phyloP scores from a whole-genome alignment of 2,888 invertebrate species.

The Galeopsomyia nigrocyanea region DNA sequence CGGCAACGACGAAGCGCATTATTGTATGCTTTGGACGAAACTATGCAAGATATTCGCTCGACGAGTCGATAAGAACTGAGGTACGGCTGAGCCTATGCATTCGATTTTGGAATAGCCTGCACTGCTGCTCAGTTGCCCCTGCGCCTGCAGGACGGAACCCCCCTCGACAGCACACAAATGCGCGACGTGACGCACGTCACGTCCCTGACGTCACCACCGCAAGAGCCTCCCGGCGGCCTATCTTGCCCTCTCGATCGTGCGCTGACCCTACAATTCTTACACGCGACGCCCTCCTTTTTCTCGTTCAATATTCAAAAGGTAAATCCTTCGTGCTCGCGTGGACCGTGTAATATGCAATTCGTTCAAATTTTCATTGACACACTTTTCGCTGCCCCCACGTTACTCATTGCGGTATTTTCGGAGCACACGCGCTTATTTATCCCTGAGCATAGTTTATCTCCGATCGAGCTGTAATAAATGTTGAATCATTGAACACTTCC shows the following conservation, averaged over 20 bases:
- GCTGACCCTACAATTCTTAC: too few relatives aligned
- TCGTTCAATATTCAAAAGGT: background rate
- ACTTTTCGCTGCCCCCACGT: too few relatives aligned
- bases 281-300: background rate
- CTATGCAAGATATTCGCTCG: background rate
- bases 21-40: slow-evolving; percentile 6
- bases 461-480: background rate
- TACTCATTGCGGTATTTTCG: too few relatives aligned
- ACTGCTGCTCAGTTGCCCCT: background rate
- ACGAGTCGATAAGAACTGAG: slow-evolving; percentile 28
- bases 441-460: too few relatives aligned
- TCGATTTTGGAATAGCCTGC: slow-evolving; percentile 27
- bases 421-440: too few relatives aligned
- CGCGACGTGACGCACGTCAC: slow-evolving; percentile 31
- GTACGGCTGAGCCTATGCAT: slow-evolving; percentile 17
- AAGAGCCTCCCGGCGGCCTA: background rate
- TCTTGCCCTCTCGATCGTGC: too few relatives aligned
- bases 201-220: slow-evolving; percentile 37
- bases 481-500: slow-evolving; percentile 31
- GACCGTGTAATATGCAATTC: too few relatives aligned
- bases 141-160: slow-evolving; percentile 13
- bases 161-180: slow-evolving; percentile 5
- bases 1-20: slow-evolving; percentile 11
- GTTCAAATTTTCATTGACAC: too few relatives aligned
- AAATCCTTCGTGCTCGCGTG: too few relatives aligned